Evolutionary conservation across 2,888 invertebrate species (phyloP).

Genomic region (Ochropacha duplaris): DNA sequence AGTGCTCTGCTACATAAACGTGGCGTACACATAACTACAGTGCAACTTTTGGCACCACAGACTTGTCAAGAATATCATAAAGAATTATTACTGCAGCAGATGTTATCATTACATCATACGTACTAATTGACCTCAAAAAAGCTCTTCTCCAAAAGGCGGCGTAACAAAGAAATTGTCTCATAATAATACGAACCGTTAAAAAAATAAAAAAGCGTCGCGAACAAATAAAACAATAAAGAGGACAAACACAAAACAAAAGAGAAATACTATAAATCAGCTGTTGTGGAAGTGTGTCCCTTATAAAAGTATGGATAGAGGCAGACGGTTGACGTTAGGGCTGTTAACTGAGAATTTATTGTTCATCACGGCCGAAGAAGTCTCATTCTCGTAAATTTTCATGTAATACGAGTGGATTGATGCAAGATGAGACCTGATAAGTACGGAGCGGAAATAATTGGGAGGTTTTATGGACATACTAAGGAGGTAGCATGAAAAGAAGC

Average conservation of each 20-base stretch:
- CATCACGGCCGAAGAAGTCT: slow-evolving; percentile 61
- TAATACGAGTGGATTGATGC: slow-evolving; percentile 73
- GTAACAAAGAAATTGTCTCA: slow-evolving; percentile 46
- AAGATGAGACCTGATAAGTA: slow-evolving; percentile 67
- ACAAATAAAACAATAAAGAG: slow-evolving; percentile 52
- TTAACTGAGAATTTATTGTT: slow-evolving; percentile 74
- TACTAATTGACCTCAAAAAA: slow-evolving; percentile 37
- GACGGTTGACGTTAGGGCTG: slow-evolving; percentile 57
- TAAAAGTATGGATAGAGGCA: slow-evolving; percentile 52
- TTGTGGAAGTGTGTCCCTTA: slow-evolving; percentile 53
- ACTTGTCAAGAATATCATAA: not conserved
- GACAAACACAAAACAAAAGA: slow-evolving; percentile 53
- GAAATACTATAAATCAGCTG: slow-evolving; percentile 61
- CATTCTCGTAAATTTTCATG: slow-evolving; percentile 73
- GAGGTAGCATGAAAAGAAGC: slow-evolving; percentile 24
- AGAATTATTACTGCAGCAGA: slow-evolving; percentile 15
- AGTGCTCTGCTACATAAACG: too few relatives aligned
- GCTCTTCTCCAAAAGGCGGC: slow-evolving; percentile 31
- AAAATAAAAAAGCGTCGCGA: slow-evolving; percentile 28
- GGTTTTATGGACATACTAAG: slow-evolving; percentile 61
- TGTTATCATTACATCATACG: slow-evolving; percentile 29
- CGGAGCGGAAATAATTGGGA: slow-evolving; percentile 70
- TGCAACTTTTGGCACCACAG: not conserved
- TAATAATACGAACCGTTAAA: slow-evolving; percentile 39
- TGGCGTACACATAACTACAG: too few relatives aligned